phyloP scores from a whole-genome alignment of 2,113 vertebrate species.

The Baryphthengus martii region DNA sequence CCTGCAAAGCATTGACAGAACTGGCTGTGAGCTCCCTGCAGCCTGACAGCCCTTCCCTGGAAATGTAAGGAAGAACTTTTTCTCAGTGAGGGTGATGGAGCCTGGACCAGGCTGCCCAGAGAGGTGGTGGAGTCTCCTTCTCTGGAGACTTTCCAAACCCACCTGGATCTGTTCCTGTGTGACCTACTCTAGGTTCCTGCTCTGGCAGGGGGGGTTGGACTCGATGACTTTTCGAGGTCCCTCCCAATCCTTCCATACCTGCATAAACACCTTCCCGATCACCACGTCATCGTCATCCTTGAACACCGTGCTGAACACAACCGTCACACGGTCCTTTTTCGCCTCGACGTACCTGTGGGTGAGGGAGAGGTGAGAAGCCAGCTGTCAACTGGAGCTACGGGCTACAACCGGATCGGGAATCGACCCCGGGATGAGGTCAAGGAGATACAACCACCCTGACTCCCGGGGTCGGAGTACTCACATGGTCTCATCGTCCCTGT shows the following conservation, averaged over 20 bases:
- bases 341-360: slow-evolving; percentile 92
- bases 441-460: rapidly evolving
- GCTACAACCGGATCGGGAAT: background rate
- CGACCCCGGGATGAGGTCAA: background rate
- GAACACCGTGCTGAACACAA: slow-evolving; percentile 99
- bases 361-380: slow-evolving; percentile 1
- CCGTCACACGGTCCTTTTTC: slow-evolving; percentile 96
- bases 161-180: no score
- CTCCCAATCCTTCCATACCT: no score
- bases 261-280: slow-evolving; percentile 99
- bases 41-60: background rate
- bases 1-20: background rate
- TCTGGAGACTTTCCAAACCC: no score
- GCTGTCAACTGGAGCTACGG: background rate
- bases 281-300: slow-evolving; percentile 98
- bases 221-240: no score
- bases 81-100: no score
- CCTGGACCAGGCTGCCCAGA: no score
- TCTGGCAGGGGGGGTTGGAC: no score
- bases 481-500: slow-evolving; percentile 98
- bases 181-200: no score
- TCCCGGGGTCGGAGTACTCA: slow-evolving; percentile 50
- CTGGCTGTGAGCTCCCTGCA: background rate
- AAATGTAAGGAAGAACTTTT: no score
- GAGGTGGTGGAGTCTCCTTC: no score